Percentiles rank a stretch among this genome's conserved stretches.
These are phyloP conservation scores for Phalera bucephala DNA, from an alignment of 2,888 invertebrate genomes.

Conservation along the genomic window DNA sequence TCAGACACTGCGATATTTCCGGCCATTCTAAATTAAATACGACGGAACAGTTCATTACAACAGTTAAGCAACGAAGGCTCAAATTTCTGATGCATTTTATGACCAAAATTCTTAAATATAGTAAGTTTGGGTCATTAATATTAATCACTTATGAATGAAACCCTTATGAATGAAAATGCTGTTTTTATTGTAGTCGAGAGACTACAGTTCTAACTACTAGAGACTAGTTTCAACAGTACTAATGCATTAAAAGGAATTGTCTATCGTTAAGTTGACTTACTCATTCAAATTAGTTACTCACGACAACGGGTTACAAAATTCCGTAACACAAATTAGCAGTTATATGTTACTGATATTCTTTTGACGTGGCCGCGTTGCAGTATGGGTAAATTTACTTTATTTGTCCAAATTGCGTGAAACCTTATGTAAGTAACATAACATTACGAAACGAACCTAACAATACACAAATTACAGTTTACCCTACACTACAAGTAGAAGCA, in stretches of 20 bases:
- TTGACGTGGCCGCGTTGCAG: too few relatives aligned
- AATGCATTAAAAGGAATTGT: too few relatives aligned
- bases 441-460: not conserved
- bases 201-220: too few relatives aligned
- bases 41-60: slow-evolving; percentile 24
- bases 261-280: too few relatives aligned
- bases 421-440: not conserved
- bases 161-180: too few relatives aligned
- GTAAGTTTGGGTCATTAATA: not conserved
- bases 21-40: slow-evolving; percentile 46
- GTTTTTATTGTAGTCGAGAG: too few relatives aligned
- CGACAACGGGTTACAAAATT: slow-evolving; percentile 40
- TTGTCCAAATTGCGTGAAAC: not conserved
- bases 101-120: not conserved
- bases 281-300: slow-evolving; percentile 44
- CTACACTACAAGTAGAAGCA: not conserved
- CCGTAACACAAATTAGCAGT: slow-evolving; percentile 37
- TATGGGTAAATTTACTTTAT: not conserved
- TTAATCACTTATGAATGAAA: too few relatives aligned
- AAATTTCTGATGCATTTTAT: slow-evolving; percentile 1
- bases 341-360: slow-evolving; percentile 4
- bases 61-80: slow-evolving; percentile 12
- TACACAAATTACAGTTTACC: too few relatives aligned
- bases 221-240: too few relatives aligned
- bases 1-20: slow-evolving; percentile 43